Percentiles rank a stretch among this genome's conserved stretches.
These are phyloP conservation scores for Zaprionus ornatus DNA, from an alignment of 1,140 invertebrate species.

Conservation along the genomic window DNA sequence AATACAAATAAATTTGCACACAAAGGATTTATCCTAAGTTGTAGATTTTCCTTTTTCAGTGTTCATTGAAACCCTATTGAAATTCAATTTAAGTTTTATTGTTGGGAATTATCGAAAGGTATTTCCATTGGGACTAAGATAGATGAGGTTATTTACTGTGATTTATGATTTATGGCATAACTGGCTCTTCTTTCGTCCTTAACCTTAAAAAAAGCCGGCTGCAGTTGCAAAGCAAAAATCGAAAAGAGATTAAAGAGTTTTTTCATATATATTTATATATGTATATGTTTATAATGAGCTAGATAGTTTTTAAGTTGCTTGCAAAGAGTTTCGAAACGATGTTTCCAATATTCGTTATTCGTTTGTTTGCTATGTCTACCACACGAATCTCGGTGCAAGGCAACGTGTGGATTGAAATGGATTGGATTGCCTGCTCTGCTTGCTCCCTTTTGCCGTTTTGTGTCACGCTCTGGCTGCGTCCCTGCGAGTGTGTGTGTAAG, in stretches of 20 bases:
- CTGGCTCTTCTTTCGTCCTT: not conserved
- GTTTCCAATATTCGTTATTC: not conserved
- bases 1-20: not conserved
- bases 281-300: too few relatives aligned
- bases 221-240: not conserved
- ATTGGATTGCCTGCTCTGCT: slow-evolving; percentile 2
- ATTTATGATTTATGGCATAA: not conserved
- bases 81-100: not conserved
- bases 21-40: not conserved
- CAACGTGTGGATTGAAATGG: slow-evolving; percentile 17
- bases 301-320: not conserved
- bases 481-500: slow-evolving; percentile 3
- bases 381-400: not conserved
- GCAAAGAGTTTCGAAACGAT: not conserved
- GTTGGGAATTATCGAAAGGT: not conserved
- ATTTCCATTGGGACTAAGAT: not conserved
- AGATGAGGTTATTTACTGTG: too few relatives aligned
- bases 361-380: not conserved
- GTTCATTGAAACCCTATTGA: not conserved
- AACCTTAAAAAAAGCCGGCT: not conserved
- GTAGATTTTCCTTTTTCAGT: not conserved
- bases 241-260: too few relatives aligned
- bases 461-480: slow-evolving; percentile 31
- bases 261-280: too few relatives aligned
- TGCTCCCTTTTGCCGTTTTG: slow-evolving; percentile 25